Evolutionary conservation across 1,140 invertebrate genomes (phyloP), one percentile per base, ranked within the genome.

Genomic region (Carposina sasakii): DNA sequence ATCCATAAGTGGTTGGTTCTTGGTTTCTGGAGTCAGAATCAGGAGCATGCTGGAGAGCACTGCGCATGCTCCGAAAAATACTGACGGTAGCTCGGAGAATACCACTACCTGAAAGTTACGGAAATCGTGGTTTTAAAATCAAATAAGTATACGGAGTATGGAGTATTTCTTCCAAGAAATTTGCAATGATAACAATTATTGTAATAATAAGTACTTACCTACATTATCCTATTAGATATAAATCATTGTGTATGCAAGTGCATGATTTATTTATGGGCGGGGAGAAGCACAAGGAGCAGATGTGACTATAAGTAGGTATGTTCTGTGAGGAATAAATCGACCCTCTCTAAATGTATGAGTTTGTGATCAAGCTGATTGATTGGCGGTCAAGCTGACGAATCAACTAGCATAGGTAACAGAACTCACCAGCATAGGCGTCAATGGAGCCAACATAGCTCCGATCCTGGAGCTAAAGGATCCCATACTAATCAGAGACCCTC

Each of bases 371-470:
- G n/a, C n/a, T n/a, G n/a, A n/a, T n/a, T n/a, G n/a, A n/a, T n/a
- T n/a, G n/a, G n/a, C n/a, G n/a, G n/a, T n/a, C n/a, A n/a, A 43
- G 20, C 15, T 33, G 15, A 23, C 16, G 26, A 23, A 43, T 20
- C 21, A 30, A 26, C 5, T 15, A 5, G 0, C 3, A 16, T 28
- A 39, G 24, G 31, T 28, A 20, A 1, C 30, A 17, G 26, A 49
- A 71, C 75, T 75, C 64, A 89, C 91, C 82, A 93, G 55, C 48
- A 92, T 77, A 2, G 90, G 89, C 36, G 89, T 88, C 64, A 93
- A 87, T 46, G 92, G 92, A 9, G 91, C 90, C 22, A 92, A 61
- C 87, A 93, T 92, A 12, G 89, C 91, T 0, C 92, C 92, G 42
- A 91, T 67, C 43, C 91, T 81, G 5, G 91, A 91, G 24, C 91